Evolutionary conservation across 2,888 invertebrate genomes (phyloP), one percentile per base, ranked within the genome.

Genomic region (Pyrochroa serraticornis): DNA sequence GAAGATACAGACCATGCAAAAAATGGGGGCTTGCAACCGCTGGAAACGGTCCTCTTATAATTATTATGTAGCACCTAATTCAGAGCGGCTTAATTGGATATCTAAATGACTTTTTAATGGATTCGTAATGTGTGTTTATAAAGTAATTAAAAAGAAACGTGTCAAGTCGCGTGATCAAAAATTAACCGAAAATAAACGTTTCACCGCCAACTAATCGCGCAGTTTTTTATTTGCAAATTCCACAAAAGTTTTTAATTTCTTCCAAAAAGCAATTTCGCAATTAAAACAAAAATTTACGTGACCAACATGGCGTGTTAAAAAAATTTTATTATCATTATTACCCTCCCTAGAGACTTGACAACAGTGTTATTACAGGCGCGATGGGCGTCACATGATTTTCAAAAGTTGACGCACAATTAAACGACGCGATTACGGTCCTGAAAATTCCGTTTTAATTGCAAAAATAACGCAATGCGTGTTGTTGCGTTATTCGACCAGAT

Each of bases 381-480:
- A 32, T 42, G 30, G 9, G 42, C 36, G 22, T 22, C 5, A 30
- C 35, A 37, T 51, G 51, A 51, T 51, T 43, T 51, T 51, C 43
- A 41, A 51, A 5, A 43, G 42, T 51, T 43, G 43, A 51, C 38
- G 44, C 22, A 5, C 43, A 51, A 51, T 51, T 51, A 43, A 51
- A 51, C 36, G 45, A 46, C 45, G 45, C 46, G 44, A 44, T 35
- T 46, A 53, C 41, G 34, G 46, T 22, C 46, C 10, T 33, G 33
- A 41, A 53, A 53, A 53, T 53, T 53, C 51, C 51, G 43, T 43
- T 51, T 53, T 53, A 53, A 53, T 53, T 53, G 53, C 53, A 46
- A 53, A 53, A 53, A 46, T 53, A 53, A 46, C 46, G 46, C 53
- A 53, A 10, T 46, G 53, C 22, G 22, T 22, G 22, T 22, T 22